A percentile compares a stretch with the other conserved stretches of the same genome.
phyloP scores from a whole-genome alignment of 1,140 invertebrate species.

The Drosophila rhopaloa region DNA sequence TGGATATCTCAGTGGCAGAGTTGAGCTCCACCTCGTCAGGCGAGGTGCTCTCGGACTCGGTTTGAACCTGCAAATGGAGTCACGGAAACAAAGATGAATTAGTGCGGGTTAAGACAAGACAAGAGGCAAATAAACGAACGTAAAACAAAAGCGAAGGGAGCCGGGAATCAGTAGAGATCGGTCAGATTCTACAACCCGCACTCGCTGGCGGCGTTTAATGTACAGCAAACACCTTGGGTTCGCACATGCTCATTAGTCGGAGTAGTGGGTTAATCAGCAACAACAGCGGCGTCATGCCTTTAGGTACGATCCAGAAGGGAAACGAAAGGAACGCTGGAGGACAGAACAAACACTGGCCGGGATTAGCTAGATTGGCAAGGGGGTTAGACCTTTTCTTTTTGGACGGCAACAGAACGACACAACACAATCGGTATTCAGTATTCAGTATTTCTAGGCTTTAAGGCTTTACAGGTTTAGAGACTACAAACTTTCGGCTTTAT shows the following conservation, averaged over 20 bases:
- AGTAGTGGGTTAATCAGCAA: conserved; percentile 66
- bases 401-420: conserved; percentile 43
- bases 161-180: conserved; percentile 15
- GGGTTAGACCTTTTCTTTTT: conserved; percentile 34
- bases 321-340: conserved; percentile 51
- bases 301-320: conserved; percentile 85
- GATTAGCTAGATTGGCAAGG: conserved; percentile 46
- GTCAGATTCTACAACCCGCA: conserved; percentile 20
- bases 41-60: conserved; percentile 89
- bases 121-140: conserved; percentile 34
- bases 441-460: conserved; percentile 21
- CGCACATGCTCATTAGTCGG: conserved; percentile 71
- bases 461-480: conserved; percentile 59
- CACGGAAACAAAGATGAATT: conserved; percentile 7
- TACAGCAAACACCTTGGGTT: conserved; percentile 28
- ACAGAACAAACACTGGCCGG: conserved; percentile 37
- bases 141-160: conserved; percentile 43
- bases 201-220: conserved; percentile 12
- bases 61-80: conserved; percentile 85
- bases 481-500: conserved; percentile 69
- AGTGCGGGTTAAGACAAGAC: conserved; percentile 15
- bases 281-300: conserved; percentile 64
- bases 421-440: conserved; percentile 31
- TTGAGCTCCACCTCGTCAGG: conserved; percentile 90
- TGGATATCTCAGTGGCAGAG: conserved; percentile 95